Base-by-base conservation (phyloP, 2,888 invertebrate species). In the Drosophila differens region DNA sequence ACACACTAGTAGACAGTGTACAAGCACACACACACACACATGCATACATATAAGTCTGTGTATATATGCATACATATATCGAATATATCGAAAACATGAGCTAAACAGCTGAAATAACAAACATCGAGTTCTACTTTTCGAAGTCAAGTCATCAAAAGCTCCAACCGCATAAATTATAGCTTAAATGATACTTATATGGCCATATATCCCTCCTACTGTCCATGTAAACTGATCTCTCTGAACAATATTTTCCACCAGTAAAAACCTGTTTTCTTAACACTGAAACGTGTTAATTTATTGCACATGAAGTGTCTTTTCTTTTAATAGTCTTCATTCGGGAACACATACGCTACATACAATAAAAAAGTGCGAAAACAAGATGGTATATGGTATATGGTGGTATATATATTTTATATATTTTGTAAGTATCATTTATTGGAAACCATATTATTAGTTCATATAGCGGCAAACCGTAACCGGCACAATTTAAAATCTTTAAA, bases 1-100 rank as follows among this genome's bases (percentile, higher is more conserved):
- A 59, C 77, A 71, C 62, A 63, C 64, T 19, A 51, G 25, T 16
- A 47, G 25, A 16, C 47, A 4, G 25, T 16, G 47, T 28, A 12
- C 19, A n/a, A 25, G 47, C n/a, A 37, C 59, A 51, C 30, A 51
- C 16, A 60, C 10, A 47, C 22, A 33, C 9, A 54, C 1, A 53
- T 22, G 44, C n/a, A 73, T 19, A 59, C 22, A 35, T 5, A 54
- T 54, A 35, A 25, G 30, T 16, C 12, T 3, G 22, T 22, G 22
- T 32, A 47, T 22, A 33, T 12, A 39, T 51, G 35, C n/a, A 33
- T 22, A 30, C 14, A 33, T 30, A 30, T 19, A 32, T 25, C 22
- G 41, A 47, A 35, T 7, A 37, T 25, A 49, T 3, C 33, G 35
- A n/a, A 12, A 53, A 41, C 5, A 10, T 37, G 28, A 41, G 19